A percentile compares a stretch with the other conserved stretches of the same genome.
phyloP scores from a whole-genome alignment of 2,888 invertebrate species.

The Cantharis rustica region DNA sequence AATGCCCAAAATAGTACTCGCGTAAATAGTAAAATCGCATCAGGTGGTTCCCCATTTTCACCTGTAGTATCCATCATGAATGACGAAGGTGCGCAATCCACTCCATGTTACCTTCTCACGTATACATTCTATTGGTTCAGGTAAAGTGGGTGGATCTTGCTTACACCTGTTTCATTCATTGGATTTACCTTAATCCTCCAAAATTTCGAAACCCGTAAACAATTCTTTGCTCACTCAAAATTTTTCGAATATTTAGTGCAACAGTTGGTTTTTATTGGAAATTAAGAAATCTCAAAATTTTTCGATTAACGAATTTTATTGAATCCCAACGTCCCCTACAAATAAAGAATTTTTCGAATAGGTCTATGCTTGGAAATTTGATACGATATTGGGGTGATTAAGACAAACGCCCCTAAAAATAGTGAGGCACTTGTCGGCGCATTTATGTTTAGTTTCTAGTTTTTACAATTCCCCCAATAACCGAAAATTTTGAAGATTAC shows the following conservation, averaged over 20 bases:
- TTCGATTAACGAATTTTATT: background rate
- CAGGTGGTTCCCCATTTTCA: constrained; percentile 31
- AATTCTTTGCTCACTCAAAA: background rate
- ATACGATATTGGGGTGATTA: background rate
- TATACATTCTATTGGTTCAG: constrained; percentile 39
- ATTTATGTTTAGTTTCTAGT: background rate
- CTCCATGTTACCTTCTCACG: constrained; percentile 20
- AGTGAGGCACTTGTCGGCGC: background rate
- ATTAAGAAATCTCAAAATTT: background rate
- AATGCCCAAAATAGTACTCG: constrained; percentile 5
- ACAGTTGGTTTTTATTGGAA: background rate
- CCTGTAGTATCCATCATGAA: constrained; percentile 19
- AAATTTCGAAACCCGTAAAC: background rate
- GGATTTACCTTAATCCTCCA: constrained; percentile 8
- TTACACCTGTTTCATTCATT: constrained; percentile 30
- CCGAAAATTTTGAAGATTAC: background rate
- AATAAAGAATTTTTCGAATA: background rate
- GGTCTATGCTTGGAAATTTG: background rate
- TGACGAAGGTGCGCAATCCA: constrained; percentile 2
- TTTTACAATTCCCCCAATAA: background rate
- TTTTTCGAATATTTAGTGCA: background rate
- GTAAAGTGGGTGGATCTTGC: constrained; percentile 38
- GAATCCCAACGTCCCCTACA: background rate
- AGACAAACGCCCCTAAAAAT: background rate
- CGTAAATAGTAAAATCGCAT: constrained; percentile 12